Evolutionary conservation across 2,888 invertebrate genomes (phyloP).

Genomic region (Eubasilissa splendida): DNA sequence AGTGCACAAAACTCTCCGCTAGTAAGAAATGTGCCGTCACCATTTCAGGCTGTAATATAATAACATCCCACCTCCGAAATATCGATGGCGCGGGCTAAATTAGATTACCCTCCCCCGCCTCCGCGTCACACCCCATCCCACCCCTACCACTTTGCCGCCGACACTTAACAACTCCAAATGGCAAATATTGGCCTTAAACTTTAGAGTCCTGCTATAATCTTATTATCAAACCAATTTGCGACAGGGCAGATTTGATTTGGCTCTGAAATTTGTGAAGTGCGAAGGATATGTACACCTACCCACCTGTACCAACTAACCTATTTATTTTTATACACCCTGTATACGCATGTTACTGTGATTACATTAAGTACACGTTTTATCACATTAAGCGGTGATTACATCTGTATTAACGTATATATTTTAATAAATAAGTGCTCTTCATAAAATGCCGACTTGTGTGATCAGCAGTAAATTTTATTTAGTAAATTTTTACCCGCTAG

Average conservation of each 20-base stretch:
- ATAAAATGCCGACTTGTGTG: no score
- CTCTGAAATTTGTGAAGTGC: neutral
- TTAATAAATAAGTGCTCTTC: no score
- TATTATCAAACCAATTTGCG: slow-evolving; percentile 27
- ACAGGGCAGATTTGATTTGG: slow-evolving; percentile 20
- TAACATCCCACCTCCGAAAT: slow-evolving; percentile 27
- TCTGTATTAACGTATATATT: no score
- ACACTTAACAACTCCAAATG: slow-evolving; percentile 38
- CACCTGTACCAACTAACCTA: no score
- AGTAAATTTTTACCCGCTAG: no score
- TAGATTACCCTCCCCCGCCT: slow-evolving; percentile 11
- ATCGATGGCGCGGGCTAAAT: slow-evolving; percentile 38
- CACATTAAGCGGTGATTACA: no score
- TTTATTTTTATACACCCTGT: no score
- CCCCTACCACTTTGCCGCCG: neutral
- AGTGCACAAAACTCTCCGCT: no score
- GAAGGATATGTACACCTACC: neutral
- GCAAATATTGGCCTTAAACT: slow-evolving; percentile 37
- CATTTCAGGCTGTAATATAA: slow-evolving; percentile 24
- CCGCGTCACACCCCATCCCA: neutral
- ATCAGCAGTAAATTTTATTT: no score
- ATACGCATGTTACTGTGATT: no score
- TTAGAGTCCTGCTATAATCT: slow-evolving; percentile 1
- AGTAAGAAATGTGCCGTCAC: neutral
- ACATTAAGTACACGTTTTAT: no score